Base-by-base conservation (phyloP, 2,797 vertebrate genomes). In the Naso thynnoides region DNA sequence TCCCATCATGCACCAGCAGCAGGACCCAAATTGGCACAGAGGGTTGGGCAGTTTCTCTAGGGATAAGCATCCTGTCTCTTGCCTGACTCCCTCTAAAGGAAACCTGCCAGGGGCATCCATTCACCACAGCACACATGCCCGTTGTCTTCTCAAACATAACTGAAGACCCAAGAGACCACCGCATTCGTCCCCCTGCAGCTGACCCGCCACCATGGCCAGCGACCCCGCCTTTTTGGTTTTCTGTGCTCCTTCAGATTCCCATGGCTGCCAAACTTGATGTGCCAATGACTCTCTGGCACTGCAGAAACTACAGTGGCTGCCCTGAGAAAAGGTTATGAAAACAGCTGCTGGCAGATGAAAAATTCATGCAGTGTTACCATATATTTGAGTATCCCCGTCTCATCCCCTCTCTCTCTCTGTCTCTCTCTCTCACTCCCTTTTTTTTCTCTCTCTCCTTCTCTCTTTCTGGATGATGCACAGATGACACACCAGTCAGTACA, bases 1-100 rank as follows among this genome's bases (percentile, higher is more conserved):
- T 91, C 87, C 91, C 88, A 94, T 92, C 93, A 91, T 94, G 91
- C 92, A 93, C 84, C 85, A 87, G 85, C 84, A 89, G 76, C 82
- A 86, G 86, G 88, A 89, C 85, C 87, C 80, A 90, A 93, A 93
- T 93, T 93, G 92, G 91, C 91, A 89, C 82, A 79, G 78, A 87
- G 89, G 82, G 87, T 66, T 81, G 84, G 89, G 78, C 77, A 62
- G 85, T 89, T 86, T 91, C 93, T 90, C 88, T 61, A 78, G 90
- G 89, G 91, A 93, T 89, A 76, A 85, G 86, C 83, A 86, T 89
- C 79, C 84, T 88, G 81, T 89, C 82, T 91, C 78, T 80, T 84
- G 73, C 79, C 81, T 84, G 78, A 86, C 70, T 89, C 88, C 76
- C 68, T 83, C 65, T 41, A 49, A 87, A 72, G 85, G 78, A 88